Evolutionary conservation across 2,113 vertebrate genomes (phyloP).

Genomic region (Silurus meridionalis): DNA sequence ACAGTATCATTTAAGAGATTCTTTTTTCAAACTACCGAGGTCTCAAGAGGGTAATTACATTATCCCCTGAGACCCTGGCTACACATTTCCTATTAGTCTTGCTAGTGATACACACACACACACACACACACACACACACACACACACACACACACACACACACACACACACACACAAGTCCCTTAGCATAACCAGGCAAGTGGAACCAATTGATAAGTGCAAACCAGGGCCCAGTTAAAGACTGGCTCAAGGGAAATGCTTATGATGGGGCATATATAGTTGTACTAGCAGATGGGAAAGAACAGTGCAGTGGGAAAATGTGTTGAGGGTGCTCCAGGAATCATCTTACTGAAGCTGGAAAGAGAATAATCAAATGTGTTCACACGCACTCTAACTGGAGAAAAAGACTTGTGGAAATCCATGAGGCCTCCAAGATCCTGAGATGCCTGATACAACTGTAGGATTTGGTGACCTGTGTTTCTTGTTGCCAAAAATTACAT

Average conservation of each 20-base stretch:
- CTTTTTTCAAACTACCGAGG: slow-evolving; percentile 15
- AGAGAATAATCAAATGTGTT: slow-evolving; percentile 45
- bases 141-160: not conserved
- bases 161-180: not conserved
- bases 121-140: not conserved
- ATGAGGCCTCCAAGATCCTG: not conserved
- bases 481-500: not conserved
- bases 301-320: slow-evolving; percentile 54
- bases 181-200: slow-evolving; percentile 22
- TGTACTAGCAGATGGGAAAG: slow-evolving; percentile 62
- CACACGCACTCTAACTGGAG: slow-evolving; percentile 45
- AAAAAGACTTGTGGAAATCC: slow-evolving; percentile 43
- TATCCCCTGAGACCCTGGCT: slow-evolving; percentile 27
- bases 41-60: slow-evolving; percentile 46
- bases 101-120: slow-evolving; percentile 18
- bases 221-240: slow-evolving; percentile 33
- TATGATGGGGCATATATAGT: slow-evolving; percentile 39
- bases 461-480: slow-evolving; percentile 46
- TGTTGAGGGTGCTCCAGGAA: slow-evolving; percentile 37
- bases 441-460: slow-evolving; percentile 49
- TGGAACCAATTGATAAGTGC: slow-evolving; percentile 43
- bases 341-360: slow-evolving; percentile 48
- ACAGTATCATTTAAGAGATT: not conserved
- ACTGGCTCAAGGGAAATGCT: slow-evolving; percentile 45
- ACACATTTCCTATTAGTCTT: slow-evolving; percentile 40